A percentile compares a stretch with the other conserved stretches of the same genome.
These are phyloP conservation scores for Furcula furcula DNA, from an alignment of 2,888 invertebrate species.

Conservation along the genomic window DNA sequence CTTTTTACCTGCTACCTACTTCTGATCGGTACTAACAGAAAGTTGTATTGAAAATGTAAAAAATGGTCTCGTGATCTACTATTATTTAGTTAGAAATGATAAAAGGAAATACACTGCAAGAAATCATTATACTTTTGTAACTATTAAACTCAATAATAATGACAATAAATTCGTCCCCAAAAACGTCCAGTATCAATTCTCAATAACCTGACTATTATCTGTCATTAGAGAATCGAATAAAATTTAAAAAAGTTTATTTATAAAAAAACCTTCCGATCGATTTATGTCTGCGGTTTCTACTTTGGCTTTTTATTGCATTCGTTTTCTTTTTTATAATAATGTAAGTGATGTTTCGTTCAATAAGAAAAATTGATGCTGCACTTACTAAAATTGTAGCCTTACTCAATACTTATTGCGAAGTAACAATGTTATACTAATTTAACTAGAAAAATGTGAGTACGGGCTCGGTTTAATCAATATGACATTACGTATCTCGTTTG, in stretches of 20 bases:
- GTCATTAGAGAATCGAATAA: constrained; percentile 54
- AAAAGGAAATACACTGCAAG: constrained; percentile 8
- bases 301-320: constrained; percentile 41
- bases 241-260: constrained; percentile 45
- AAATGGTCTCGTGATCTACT: constrained; percentile 6
- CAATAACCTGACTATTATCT: constrained; percentile 39
- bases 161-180: constrained; percentile 32
- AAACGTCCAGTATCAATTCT: constrained; percentile 32
- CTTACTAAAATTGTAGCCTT: not conserved
- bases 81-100: constrained; percentile 10
- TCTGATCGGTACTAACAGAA: not conserved
- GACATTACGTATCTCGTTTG: no score
- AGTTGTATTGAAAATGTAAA: constrained; percentile 2
- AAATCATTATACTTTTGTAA: constrained; percentile 18
- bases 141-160: constrained; percentile 27
- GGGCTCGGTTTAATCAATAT: no score
- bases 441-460: no score
- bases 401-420: not conserved
- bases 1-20: no score
- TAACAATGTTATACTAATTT: not conserved
- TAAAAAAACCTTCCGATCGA: constrained; percentile 48
- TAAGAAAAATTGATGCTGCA: constrained; percentile 11
- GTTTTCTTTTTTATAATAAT: constrained; percentile 32
- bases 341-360: constrained; percentile 21
- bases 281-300: constrained; percentile 56